Evolutionary conservation across 2,888 invertebrate species (phyloP).

Genomic region (Taenaris catops): DNA sequence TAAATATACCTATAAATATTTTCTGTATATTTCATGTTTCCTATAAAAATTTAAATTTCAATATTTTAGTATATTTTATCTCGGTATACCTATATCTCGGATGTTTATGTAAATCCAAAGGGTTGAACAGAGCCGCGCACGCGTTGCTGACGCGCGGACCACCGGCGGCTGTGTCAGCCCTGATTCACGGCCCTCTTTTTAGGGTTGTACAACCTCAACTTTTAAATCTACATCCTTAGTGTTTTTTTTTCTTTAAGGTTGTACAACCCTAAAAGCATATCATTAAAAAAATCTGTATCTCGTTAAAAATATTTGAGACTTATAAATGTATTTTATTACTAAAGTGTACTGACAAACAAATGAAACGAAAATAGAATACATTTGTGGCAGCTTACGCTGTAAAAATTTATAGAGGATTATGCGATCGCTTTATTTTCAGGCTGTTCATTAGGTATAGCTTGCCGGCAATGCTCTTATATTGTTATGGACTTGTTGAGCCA

Average conservation of each 20-base stretch:
- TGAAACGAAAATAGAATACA: no score
- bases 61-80: constrained; percentile 10
- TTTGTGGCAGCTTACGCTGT: not conserved
- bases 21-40: constrained; percentile 10
- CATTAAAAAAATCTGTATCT: no score
- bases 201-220: constrained; percentile 41
- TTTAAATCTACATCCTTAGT: not conserved
- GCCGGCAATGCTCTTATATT: constrained; percentile 10
- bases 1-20: no score
- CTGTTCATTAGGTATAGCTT: constrained; percentile 9
- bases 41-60: constrained; percentile 4
- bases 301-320: no score
- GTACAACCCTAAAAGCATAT: no score
- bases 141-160: constrained; percentile 69
- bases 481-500: constrained; percentile 34
- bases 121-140: constrained; percentile 62
- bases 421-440: constrained; percentile 11
- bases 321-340: no score
- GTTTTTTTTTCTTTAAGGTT: not conserved
- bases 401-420: constrained; percentile 8
- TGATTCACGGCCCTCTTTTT: constrained; percentile 59
- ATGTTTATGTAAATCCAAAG: constrained; percentile 61
- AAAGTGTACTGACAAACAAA: no score
- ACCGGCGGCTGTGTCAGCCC: constrained; percentile 70
- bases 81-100: constrained; percentile 16